These are phyloP conservation scores for Plutomurus gul DNA, from an alignment of 1,140 invertebrate genomes.

Conservation along the genomic window DNA sequence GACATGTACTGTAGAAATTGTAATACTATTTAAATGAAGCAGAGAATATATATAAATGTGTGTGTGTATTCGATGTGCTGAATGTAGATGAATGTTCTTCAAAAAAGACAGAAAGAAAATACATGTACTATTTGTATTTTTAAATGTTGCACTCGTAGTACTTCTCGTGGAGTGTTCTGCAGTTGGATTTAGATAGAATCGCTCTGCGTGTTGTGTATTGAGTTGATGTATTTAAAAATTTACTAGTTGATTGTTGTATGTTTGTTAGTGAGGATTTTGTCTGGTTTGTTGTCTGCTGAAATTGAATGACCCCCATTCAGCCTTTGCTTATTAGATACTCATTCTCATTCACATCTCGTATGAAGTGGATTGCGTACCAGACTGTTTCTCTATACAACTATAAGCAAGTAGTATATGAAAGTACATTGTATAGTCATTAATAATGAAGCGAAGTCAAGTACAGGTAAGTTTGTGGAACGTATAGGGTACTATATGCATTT, in stretches of 20 bases:
- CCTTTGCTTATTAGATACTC: conserved; percentile 13
- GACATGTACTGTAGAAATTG: too few relatives aligned
- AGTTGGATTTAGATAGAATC: background rate
- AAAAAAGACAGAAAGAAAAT: too few relatives aligned
- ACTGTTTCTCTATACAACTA: too few relatives aligned
- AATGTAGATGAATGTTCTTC: too few relatives aligned
- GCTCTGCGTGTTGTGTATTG: background rate
- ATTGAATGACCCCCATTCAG: conserved; percentile 22
- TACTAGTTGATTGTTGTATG: too few relatives aligned
- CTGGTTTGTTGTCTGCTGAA: conserved; percentile 16
- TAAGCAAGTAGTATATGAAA: background rate
- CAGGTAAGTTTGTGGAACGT: too few relatives aligned
- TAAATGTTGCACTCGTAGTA: background rate
- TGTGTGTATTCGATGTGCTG: too few relatives aligned
- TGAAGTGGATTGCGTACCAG: background rate
- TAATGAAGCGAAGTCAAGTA: too few relatives aligned
- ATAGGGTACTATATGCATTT: too few relatives aligned
- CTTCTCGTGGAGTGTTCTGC: background rate
- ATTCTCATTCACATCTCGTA: conserved; percentile 22
- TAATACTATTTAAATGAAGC: too few relatives aligned
- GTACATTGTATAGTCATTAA: background rate
- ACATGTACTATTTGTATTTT: too few relatives aligned
- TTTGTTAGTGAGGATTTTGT: background rate
- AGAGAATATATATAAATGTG: too few relatives aligned
- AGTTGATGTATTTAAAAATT: background rate